A percentile compares a stretch with the other conserved stretches of the same genome.
Conservation (phyloP, 2,797 vertebrate genomes). For the Sorex maritimensis region DNA sequence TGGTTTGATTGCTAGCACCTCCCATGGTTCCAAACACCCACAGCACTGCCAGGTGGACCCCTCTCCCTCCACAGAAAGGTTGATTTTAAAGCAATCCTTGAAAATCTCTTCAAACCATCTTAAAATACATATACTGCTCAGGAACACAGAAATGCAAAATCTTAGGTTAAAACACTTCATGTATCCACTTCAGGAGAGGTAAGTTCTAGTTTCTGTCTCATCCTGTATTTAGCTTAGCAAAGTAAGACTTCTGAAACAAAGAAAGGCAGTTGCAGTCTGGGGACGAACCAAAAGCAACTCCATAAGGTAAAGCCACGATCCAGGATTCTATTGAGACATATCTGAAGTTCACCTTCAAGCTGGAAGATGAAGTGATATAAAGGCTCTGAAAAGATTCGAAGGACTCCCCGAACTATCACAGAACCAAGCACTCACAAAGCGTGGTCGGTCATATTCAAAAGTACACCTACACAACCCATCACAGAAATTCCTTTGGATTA, state of each 20-base stretch:
- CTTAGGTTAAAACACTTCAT: neutral
- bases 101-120: constrained; percentile 26
- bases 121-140: neutral
- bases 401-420: neutral
- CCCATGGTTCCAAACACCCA: too few species aligned
- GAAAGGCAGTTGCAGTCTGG: neutral
- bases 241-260: constrained; percentile 33
- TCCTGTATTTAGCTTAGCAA: neutral
- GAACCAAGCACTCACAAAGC: neutral
- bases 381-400: constrained; percentile 12
- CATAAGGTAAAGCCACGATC: neutral
- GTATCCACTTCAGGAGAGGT: neutral
- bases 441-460: neutral
- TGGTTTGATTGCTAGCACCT: too few species aligned
- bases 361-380: neutral
- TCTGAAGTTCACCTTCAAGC: neutral
- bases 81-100: constrained; percentile 56
- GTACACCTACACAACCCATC: neutral
- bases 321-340: neutral
- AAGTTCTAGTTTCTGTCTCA: neutral
- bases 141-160: constrained; percentile 26
- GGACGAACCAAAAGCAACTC: constrained; percentile 24
- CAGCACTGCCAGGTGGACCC: too few species aligned
- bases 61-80: neutral
- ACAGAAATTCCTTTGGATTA: constrained; percentile 48